Evolutionary conservation across 2,888 invertebrate species (phyloP).

Genomic region (Chrysotoxum bicinctum): DNA sequence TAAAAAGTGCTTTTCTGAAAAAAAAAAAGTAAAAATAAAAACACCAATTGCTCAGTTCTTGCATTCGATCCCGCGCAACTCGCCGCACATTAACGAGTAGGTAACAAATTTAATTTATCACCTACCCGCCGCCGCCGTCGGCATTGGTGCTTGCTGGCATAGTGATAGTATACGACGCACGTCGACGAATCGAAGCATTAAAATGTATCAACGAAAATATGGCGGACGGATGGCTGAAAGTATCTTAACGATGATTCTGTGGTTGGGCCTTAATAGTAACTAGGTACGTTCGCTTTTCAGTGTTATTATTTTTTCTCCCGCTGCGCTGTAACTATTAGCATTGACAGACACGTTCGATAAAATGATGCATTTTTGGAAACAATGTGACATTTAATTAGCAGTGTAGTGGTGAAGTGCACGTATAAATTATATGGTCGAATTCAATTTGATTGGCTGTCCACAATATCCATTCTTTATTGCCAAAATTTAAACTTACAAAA

Average conservation of each 20-base stretch:
- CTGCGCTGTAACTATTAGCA: neutral
- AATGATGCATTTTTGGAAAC: slow-evolving; percentile 37
- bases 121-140: neutral
- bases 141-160: rapidly evolving
- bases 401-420: slow-evolving; percentile 30
- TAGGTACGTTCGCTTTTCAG: slow-evolving; percentile 23
- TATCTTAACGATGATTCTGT: slow-evolving; percentile 53
- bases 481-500: neutral
- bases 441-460: neutral
- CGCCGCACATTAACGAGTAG: slow-evolving; percentile 52
- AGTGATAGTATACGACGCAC: too few relatives aligned
- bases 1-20: slow-evolving; percentile 6
- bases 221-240: slow-evolving; percentile 37
- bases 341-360: neutral
- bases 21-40: neutral
- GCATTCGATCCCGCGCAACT: neutral
- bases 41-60: neutral
- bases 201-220: slow-evolving; percentile 28
- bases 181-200: slow-evolving; percentile 45
- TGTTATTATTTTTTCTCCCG: neutral
- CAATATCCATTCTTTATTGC: slow-evolving; percentile 13
- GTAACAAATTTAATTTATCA: slow-evolving; percentile 63
- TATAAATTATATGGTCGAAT: neutral
- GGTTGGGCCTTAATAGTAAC: slow-evolving; percentile 36
- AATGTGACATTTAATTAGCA: slow-evolving; percentile 67